A percentile compares a stretch with the other conserved stretches of the same genome.
Conservation (phyloP, 2,797 vertebrate species). For the Rhadinocentrus ornatus region DNA sequence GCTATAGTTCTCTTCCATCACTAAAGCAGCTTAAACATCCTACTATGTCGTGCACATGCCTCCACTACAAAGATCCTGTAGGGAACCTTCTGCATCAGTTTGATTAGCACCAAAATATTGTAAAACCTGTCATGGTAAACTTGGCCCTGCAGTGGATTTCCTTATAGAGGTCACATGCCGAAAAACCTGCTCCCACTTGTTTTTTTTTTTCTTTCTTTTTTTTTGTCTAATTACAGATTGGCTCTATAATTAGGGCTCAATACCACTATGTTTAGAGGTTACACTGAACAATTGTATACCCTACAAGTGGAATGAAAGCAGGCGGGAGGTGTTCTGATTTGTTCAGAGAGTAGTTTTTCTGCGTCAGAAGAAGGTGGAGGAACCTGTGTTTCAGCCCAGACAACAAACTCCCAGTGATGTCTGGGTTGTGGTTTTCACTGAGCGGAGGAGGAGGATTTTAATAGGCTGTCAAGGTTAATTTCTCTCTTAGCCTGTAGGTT, state of each 20-base stretch:
- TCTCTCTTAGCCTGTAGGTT: not conserved
- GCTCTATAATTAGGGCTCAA: slow-evolving; percentile 23
- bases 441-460: slow-evolving; percentile 7
- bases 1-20: slow-evolving; percentile 15
- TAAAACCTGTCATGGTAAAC: not conserved
- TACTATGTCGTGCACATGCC: slow-evolving; percentile 14
- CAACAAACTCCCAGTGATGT: not conserved
- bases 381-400: slow-evolving; percentile 70
- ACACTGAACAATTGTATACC: not conserved
- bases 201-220: not conserved
- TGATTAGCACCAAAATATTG: slow-evolving; percentile 12
- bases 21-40: slow-evolving; percentile 23
- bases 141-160: not conserved
- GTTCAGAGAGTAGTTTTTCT: slow-evolving; percentile 10
- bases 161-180: not conserved
- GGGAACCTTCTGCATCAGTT: slow-evolving; percentile 1
- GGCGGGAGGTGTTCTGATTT: slow-evolving; percentile 42
- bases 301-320: slow-evolving; percentile 1
- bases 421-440: slow-evolving; percentile 1
- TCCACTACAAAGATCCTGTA: slow-evolving; percentile 23
- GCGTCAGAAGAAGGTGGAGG: slow-evolving; percentile 58
- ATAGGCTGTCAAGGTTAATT: not conserved
- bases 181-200: slow-evolving; percentile 1
- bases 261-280: not conserved
- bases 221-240: not conserved